These are phyloP conservation scores for Dicrurus megarhynchus DNA, from an alignment of 2,113 vertebrate species.

Conservation along the genomic window DNA sequence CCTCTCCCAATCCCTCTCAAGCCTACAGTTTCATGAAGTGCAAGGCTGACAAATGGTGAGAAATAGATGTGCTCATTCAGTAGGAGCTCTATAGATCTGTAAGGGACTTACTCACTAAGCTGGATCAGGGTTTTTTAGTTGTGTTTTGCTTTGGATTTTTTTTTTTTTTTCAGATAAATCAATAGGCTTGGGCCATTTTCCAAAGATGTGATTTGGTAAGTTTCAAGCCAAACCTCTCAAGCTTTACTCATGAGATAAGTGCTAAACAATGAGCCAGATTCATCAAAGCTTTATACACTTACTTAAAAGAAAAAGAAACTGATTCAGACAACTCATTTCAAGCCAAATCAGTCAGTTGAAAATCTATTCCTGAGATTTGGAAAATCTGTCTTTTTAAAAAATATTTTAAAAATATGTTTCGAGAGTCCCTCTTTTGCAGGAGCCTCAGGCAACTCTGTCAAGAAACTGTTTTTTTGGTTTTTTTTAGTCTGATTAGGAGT, in stretches of 20 bases:
- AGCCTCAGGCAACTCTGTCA: conserved; percentile 34
- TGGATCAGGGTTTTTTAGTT: conserved; percentile 22
- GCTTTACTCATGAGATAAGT: conserved; percentile 68
- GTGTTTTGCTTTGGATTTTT: neutral
- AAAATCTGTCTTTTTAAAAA: neutral
- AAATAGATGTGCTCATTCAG: neutral
- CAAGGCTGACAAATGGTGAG: neutral
- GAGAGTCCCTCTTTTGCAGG: conserved; percentile 9
- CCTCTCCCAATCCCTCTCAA: neutral
- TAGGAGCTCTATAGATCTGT: neutral
- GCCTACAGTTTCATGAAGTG: neutral
- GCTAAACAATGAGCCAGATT: conserved; percentile 64
- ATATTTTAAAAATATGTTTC: conserved; percentile 12
- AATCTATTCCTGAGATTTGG: conserved; percentile 55
- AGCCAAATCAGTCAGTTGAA: conserved; percentile 52
- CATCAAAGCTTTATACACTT: conserved; percentile 61
- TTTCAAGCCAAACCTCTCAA: conserved; percentile 67
- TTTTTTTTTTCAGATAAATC: conserved; percentile 26
- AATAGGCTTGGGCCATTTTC: conserved; percentile 60
- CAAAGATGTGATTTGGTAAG: conserved; percentile 63
- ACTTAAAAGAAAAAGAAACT: conserved; percentile 57
- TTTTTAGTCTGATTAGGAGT: neutral
- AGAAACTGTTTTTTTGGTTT: neutral
- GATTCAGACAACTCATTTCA: conserved; percentile 54
- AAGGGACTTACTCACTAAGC: conserved; percentile 34